Evolutionary conservation across 1,140 invertebrate species (phyloP).

Genomic region (Nilaparvata lugens): DNA sequence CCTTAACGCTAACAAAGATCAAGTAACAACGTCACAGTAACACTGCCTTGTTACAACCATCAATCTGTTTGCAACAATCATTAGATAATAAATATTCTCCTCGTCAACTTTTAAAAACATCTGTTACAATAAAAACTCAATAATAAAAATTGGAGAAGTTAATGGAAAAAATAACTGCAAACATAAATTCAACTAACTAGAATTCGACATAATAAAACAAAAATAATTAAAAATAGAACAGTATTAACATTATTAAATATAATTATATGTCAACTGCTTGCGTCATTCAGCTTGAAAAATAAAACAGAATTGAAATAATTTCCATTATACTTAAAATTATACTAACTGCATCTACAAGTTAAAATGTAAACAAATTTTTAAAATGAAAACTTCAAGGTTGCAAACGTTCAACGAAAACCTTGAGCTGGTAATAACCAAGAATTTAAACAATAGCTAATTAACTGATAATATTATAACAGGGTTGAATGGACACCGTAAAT

Average conservation of each 20-base stretch:
- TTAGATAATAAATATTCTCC: background rate
- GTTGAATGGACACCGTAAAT: conserved; percentile 4
- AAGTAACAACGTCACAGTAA: conserved; percentile 11
- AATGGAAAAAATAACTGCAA: background rate
- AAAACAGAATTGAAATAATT: conserved; percentile 18
- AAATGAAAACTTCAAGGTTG: conserved; percentile 24
- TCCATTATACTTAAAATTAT: conserved; percentile 23
- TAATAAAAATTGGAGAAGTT: background rate
- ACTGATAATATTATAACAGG: conserved; percentile 18
- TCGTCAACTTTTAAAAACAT: conserved; percentile 1
- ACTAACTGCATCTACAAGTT: conserved; percentile 26
- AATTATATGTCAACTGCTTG: conserved; percentile 23
- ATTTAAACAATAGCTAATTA: conserved; percentile 26
- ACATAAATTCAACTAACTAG: conserved; percentile 2
- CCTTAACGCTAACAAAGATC: conserved; percentile 7
- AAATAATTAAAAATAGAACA: background rate
- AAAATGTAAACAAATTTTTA: conserved; percentile 24
- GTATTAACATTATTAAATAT: conserved; percentile 14
- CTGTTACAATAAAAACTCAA: conserved; percentile 5
- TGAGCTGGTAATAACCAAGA: conserved; percentile 25
- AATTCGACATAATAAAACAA: background rate
- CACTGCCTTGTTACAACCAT: background rate
- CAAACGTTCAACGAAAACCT: conserved; percentile 26
- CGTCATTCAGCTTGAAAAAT: conserved; percentile 22
- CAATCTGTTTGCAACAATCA: background rate